phyloP scores from a whole-genome alignment of 2,797 vertebrate genomes.

The Anabas testudineus region DNA sequence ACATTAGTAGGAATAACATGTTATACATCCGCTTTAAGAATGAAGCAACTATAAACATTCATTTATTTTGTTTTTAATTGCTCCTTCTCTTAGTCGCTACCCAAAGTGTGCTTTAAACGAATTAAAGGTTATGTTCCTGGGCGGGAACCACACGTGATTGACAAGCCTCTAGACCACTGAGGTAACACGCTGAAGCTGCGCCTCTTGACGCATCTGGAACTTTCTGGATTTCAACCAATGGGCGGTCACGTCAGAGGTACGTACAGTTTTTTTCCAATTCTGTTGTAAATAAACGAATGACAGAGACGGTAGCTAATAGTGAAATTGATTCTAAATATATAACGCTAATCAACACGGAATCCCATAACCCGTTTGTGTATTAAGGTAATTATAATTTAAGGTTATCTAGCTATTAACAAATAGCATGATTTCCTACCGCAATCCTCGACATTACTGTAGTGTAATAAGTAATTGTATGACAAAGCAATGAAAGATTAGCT shows the following conservation, averaged over 20 bases:
- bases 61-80: no score
- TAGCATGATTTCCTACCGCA: not conserved
- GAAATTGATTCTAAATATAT: slow-evolving; percentile 51
- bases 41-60: not conserved
- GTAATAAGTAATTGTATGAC: slow-evolving; percentile 63
- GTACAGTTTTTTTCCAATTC: slow-evolving; percentile 56
- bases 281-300: slow-evolving; percentile 88
- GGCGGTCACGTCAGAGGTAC: slow-evolving; percentile 56
- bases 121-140: not conserved
- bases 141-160: slow-evolving; percentile 40
- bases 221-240: slow-evolving; percentile 82
- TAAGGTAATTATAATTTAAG: slow-evolving; percentile 56
- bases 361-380: slow-evolving; percentile 26
- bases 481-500: slow-evolving; percentile 71
- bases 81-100: no score
- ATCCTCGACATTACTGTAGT: not conserved
- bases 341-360: slow-evolving; percentile 34
- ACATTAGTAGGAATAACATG: fast-evolving
- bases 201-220: slow-evolving; percentile 63
- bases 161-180: slow-evolving; percentile 64
- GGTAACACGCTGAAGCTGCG: not conserved
- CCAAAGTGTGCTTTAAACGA: slow-evolving; percentile 4
- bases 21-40: fast-evolving
- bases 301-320: slow-evolving; percentile 53
- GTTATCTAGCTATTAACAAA: not conserved